Percentiles rank a stretch among this genome's conserved stretches.
These are phyloP conservation scores for Uromys caudimaculatus DNA, from an alignment of 2,797 vertebrate genomes.

Conservation along the genomic window DNA sequence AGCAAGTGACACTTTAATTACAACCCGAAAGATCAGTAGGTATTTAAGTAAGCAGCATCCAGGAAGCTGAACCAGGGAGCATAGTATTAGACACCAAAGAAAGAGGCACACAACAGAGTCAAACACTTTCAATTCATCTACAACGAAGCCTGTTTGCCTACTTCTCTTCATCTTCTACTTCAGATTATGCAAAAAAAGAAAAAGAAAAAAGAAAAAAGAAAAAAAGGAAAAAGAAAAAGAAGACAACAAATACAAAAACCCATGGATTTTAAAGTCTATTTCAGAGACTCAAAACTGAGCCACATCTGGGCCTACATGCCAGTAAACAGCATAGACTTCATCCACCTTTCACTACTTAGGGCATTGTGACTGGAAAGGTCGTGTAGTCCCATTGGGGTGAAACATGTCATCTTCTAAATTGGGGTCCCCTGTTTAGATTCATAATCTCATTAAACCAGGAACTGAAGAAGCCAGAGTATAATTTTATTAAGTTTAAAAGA, in stretches of 20 bases:
- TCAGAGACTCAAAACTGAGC: neutral
- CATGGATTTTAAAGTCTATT: neutral
- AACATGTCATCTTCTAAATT: neutral
- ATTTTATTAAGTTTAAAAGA: neutral
- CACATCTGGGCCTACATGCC: neutral
- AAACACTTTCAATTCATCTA: neutral
- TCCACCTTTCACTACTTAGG: neutral
- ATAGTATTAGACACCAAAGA: neutral
- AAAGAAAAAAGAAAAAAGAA: neutral
- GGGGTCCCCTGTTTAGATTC: neutral
- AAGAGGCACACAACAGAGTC: neutral
- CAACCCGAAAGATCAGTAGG: constrained; percentile 69
- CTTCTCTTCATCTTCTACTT: neutral
- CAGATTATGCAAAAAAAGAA: neutral
- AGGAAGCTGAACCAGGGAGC: neutral
- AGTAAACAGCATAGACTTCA: neutral
- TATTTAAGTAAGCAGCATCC: constrained; percentile 65
- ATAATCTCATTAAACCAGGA: neutral
- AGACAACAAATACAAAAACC: neutral
- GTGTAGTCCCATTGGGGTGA: neutral
- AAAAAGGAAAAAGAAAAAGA: neutral
- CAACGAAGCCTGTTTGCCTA: neutral
- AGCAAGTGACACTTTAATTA: constrained; percentile 79
- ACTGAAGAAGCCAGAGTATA: neutral
- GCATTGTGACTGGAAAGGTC: neutral